These are phyloP conservation scores for Schizothorax lantsangensis DNA, from an alignment of 2,797 vertebrate species.

Conservation along the genomic window DNA sequence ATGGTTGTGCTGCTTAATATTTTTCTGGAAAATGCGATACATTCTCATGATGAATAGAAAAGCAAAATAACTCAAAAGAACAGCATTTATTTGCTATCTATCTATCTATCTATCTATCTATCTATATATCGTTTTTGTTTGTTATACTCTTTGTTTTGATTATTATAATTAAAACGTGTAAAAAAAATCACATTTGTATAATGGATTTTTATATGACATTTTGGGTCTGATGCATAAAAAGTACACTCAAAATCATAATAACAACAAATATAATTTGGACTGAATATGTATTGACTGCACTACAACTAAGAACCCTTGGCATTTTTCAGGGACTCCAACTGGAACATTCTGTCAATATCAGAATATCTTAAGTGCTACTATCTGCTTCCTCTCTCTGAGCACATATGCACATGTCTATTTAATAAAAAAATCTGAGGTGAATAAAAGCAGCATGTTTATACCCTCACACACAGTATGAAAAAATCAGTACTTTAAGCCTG, in stretches of 20 bases:
- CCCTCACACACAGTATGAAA: conserved; percentile 60
- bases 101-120: not conserved
- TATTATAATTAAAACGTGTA: not conserved
- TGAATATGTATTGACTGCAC: not conserved
- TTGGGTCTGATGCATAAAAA: not conserved
- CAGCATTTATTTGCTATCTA: not conserved
- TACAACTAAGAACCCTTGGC: not conserved
- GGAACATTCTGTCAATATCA: conserved; percentile 54
- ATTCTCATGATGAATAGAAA: not conserved
- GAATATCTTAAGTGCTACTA: conserved; percentile 63
- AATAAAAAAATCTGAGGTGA: conserved; percentile 70
- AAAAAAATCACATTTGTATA: not conserved
- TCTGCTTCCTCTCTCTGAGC: conserved; percentile 45
- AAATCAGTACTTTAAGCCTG: conserved; percentile 67
- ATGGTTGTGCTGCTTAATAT: too few species aligned
- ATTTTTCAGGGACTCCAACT: not conserved
- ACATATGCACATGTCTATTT: conserved; percentile 76
- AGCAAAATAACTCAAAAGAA: not conserved
- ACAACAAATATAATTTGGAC: not conserved
- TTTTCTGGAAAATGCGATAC: too few species aligned
- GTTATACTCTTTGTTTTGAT: not conserved
- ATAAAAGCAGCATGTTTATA: conserved; percentile 72
- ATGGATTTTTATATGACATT: not conserved
- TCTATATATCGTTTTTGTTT: not conserved
- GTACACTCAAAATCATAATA: not conserved